phyloP scores from a whole-genome alignment of 2,888 invertebrate genomes.

The Polymixis flavicincta region DNA sequence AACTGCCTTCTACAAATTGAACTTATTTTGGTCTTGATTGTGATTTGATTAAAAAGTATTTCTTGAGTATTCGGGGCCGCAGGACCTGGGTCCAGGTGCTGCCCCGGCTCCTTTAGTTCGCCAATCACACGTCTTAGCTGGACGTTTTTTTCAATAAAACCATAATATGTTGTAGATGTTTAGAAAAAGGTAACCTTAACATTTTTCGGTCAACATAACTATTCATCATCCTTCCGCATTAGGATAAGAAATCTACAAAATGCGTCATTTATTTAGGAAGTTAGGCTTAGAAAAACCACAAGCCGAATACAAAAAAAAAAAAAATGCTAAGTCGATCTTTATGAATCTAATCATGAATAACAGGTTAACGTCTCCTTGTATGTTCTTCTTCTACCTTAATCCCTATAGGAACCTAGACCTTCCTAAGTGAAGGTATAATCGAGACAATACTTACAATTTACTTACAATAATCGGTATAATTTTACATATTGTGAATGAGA shows the following conservation, averaged over 20 bases:
- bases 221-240: conserved; percentile 17
- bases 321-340: background rate
- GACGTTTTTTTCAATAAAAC: background rate
- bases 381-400: background rate
- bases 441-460: background rate
- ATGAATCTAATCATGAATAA: background rate
- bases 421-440: background rate
- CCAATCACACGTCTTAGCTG: background rate
- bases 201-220: conserved; percentile 14
- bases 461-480: too few species aligned
- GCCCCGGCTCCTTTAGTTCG: too few species aligned
- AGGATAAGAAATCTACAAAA: conserved; percentile 28
- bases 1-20: too few species aligned
- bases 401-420: background rate
- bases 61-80: too few species aligned
- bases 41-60: too few species aligned
- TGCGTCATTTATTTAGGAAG: conserved; percentile 4
- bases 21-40: too few species aligned
- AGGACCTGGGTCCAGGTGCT: too few species aligned
- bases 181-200: conserved; percentile 7
- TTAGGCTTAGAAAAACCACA: background rate
- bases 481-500: too few species aligned
- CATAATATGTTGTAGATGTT: background rate
- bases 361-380: background rate
- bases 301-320: background rate